phyloP scores from a whole-genome alignment of 2,797 vertebrate genomes.

The Acanthurus tractus region DNA sequence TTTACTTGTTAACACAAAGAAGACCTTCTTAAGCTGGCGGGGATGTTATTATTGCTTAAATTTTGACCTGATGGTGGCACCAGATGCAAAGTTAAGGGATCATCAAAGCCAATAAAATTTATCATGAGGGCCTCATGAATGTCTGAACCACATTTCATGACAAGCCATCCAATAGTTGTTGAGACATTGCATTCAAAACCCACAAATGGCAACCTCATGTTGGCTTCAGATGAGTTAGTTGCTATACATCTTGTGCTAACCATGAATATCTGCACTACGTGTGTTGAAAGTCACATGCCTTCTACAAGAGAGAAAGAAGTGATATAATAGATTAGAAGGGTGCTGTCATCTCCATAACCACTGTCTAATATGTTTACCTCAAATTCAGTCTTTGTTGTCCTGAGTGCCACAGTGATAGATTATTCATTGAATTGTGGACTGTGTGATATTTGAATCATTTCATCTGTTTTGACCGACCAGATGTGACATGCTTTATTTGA shows the following conservation, averaged over 20 bases:
- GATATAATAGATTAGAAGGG: conserved; percentile 1
- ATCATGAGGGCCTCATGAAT: not conserved
- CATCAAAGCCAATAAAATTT: not conserved
- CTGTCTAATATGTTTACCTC: conserved; percentile 24
- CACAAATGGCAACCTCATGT: not conserved
- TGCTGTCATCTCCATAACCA: conserved; percentile 19
- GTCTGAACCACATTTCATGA: not conserved
- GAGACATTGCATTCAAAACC: not conserved
- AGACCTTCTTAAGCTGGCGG: not conserved
- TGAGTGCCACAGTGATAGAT: conserved; percentile 16
- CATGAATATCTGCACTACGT: not conserved
- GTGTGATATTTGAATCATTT: conserved; percentile 31
- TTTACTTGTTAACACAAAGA: not conserved
- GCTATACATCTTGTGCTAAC: not conserved
- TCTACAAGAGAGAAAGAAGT: conserved; percentile 16
- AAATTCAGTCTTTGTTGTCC: conserved; percentile 28
- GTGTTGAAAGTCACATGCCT: conserved; percentile 2
- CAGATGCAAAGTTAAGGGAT: not conserved
- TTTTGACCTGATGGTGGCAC: not conserved
- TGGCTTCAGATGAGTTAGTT: not conserved
- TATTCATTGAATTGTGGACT: conserved; percentile 16
- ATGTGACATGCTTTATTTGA: conserved; percentile 10
- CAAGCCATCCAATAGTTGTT: not conserved
- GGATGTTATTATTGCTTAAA: not conserved
- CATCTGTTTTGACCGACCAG: conserved; percentile 28